Evolutionary conservation across 1,140 invertebrate species (phyloP), one percentile per base, ranked within the genome.

Genomic region (Scylla paramamosain): DNA sequence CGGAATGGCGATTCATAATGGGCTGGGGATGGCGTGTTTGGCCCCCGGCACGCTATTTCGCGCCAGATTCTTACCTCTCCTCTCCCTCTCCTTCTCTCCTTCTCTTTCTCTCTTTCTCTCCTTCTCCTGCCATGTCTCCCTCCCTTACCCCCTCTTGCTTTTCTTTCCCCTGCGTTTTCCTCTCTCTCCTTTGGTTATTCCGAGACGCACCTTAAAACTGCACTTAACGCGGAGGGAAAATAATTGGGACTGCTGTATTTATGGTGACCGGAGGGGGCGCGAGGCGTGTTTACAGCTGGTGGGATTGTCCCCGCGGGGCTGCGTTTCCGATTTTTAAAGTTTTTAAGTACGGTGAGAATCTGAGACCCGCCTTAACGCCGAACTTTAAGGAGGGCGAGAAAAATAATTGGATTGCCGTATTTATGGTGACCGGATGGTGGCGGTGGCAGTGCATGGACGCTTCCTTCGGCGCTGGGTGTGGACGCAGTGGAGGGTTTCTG

Each of bases 1-100:
- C 48, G 52, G 91, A 95, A 95, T 95, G 94, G 94, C 94, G 94
- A 95, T 95, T 95, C 94, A 95, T 95, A 95, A 95, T 95, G 91
- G 94, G 77, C 48, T 29, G 67, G 84, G 87, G 94, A 95, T 92
- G 94, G 94, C 91, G 90, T 95, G 94, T 95, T 95, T 88, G 90
- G 94, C 91, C 91, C 90, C 29, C 82, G 67, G 94, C 84, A 88
- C 91, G 90, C 90, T 91, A 88, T 94, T 89, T 77, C 28, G 52
- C 48, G 67, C 89, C 67, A 45, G 67, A 88, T 88, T 93, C 93
- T 93, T 52, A 25, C 77, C 91, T 77, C 59, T n/a, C 31, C 91
- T n/a, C 67, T 46, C 29, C 82, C 77, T 45, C 32, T 20, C 39
- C 67, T 67, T 32, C 91, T 93, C 77, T 52, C 86, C 86, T 88